Evolutionary conservation across 2,888 invertebrate genomes (phyloP).

Genomic region (Drosophila ustulata): DNA sequence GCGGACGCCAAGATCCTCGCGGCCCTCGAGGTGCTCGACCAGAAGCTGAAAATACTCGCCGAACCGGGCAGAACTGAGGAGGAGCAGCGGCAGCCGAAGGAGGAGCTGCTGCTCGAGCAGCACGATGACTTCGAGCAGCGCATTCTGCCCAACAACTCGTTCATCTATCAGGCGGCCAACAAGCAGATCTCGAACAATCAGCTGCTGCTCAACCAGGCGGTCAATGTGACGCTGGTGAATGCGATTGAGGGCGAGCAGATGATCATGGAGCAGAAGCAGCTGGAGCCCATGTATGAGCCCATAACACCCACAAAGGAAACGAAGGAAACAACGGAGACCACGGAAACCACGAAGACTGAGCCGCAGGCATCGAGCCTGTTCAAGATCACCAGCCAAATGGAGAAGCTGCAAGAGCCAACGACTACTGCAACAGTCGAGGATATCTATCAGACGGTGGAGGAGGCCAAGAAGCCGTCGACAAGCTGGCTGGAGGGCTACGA

Average conservation of each 20-base stretch:
- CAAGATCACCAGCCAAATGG: slow-evolving; percentile 38
- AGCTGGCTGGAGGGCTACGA: slow-evolving; percentile 82
- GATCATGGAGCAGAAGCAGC: slow-evolving; percentile 71
- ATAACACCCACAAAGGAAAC: background rate
- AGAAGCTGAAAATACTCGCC: slow-evolving; percentile 76
- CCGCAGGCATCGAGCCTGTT: slow-evolving; percentile 64
- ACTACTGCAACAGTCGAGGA: slow-evolving; percentile 53
- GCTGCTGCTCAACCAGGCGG: slow-evolving; percentile 79
- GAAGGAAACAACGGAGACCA: background rate
- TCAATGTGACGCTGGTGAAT: slow-evolving; percentile 83
- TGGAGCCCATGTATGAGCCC: slow-evolving; percentile 17
- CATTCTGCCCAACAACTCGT: slow-evolving; percentile 88
- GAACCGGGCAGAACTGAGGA: slow-evolving; percentile 26
- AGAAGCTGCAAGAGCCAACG: slow-evolving; percentile 13
- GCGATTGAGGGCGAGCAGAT: slow-evolving; percentile 80
- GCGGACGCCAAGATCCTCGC: slow-evolving; percentile 81
- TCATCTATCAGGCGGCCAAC: slow-evolving; percentile 87
- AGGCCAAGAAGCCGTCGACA: slow-evolving; percentile 52
- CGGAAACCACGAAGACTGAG: slow-evolving; percentile 75
- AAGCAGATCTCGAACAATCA: slow-evolving; percentile 74
- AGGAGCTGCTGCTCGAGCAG: slow-evolving; percentile 51
- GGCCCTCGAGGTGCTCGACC: slow-evolving; percentile 82
- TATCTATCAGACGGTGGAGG: slow-evolving; percentile 83
- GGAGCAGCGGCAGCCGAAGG: background rate
- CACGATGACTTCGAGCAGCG: slow-evolving; percentile 80